phyloP scores from a whole-genome alignment of 2,797 vertebrate genomes.

The Channa striata region DNA sequence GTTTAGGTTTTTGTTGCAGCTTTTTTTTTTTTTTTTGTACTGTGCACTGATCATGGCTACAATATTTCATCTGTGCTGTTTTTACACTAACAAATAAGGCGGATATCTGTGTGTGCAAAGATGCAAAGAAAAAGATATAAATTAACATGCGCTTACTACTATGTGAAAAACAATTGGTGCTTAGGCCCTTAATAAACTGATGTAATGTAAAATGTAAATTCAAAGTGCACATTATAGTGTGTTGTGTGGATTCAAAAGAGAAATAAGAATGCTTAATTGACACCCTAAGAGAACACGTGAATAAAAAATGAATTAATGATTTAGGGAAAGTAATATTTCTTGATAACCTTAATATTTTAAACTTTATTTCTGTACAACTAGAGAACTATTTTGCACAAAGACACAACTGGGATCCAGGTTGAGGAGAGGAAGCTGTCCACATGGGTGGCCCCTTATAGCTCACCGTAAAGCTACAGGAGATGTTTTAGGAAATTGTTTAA shows the following conservation, averaged over 20 bases:
- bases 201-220: constrained; percentile 3
- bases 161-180: background rate
- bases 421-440: constrained; percentile 54
- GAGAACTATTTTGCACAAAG: constrained; percentile 37
- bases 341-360: constrained; percentile 17
- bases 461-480: constrained; percentile 49
- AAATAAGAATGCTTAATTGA: background rate
- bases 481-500: constrained; percentile 26
- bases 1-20: too few relatives aligned
- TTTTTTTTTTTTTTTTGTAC: constrained; percentile 20
- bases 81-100: constrained; percentile 9
- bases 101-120: background rate
- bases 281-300: background rate
- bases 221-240: background rate
- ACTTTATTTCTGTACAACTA: constrained; percentile 6
- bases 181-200: background rate
- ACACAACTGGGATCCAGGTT: constrained; percentile 40
- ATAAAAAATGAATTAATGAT: background rate
- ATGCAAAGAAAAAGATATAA: background rate
- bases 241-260: background rate
- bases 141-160: background rate
- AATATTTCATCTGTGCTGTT: constrained; percentile 38
- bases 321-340: constrained; percentile 6
- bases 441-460: constrained; percentile 59
- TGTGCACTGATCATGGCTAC: constrained; percentile 18